Percentiles rank a stretch among this genome's conserved stretches.
phyloP scores from a whole-genome alignment of 2,113 vertebrate species.

The Psilopsiagon aurifrons region DNA sequence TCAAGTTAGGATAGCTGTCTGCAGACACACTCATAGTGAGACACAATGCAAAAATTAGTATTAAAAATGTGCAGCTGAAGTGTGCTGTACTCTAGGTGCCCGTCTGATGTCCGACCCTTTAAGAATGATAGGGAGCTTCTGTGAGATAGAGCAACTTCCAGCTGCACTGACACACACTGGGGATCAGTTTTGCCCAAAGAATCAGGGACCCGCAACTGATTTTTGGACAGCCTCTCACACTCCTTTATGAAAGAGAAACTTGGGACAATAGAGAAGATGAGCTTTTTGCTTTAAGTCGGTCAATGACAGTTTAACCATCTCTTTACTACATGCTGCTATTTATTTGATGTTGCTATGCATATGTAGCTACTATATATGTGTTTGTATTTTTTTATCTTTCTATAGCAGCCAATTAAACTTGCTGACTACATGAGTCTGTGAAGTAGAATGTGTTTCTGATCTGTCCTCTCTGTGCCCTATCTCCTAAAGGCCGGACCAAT shows the following conservation, averaged over 20 bases:
- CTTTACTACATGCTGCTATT: not conserved
- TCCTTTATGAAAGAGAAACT: not conserved
- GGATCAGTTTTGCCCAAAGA: not conserved
- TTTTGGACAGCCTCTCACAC: not conserved
- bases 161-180: rapidly evolving
- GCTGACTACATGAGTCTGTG: not conserved
- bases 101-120: not conserved
- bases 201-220: not conserved
- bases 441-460: not conserved
- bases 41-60: not conserved
- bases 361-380: not conserved
- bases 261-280: not conserved
- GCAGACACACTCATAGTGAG: not conserved
- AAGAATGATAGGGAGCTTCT: not conserved
- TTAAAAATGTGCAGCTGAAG: not conserved
- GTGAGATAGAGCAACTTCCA: not conserved
- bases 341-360: not conserved
- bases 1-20: not conserved
- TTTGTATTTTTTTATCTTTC: not conserved
- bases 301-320: not conserved
- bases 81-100: not conserved
- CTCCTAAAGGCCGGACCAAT: not conserved
- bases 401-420: not conserved
- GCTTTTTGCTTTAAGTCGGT: not conserved
- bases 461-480: not conserved